Conservation (phyloP, 2,113 vertebrate species). For the Camelus dromedarius region DNA sequence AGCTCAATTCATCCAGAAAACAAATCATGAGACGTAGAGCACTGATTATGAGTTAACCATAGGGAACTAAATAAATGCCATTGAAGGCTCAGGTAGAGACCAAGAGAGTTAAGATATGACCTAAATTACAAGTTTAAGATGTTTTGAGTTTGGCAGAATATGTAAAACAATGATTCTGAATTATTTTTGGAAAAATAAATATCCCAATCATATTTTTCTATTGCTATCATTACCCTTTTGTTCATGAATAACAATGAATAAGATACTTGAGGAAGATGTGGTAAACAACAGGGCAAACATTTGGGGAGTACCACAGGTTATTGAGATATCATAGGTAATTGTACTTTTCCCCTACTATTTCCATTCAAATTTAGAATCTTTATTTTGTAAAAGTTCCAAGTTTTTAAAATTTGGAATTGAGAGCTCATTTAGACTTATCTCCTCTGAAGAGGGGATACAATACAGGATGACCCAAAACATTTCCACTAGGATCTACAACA, state of each 20-base stretch:
- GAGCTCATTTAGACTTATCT: neutral
- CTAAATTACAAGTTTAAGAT: neutral
- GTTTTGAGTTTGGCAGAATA: neutral
- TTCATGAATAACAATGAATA: neutral
- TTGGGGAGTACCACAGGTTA: neutral
- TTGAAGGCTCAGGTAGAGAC: too few species aligned
- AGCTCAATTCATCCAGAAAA: too few species aligned
- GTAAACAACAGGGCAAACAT: neutral
- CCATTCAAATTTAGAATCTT: neutral
- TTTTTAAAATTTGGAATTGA: neutral
- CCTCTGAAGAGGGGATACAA: neutral
- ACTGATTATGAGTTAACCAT: too few species aligned
- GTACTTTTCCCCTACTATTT: neutral
- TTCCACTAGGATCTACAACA: neutral
- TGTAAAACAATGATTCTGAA: neutral
- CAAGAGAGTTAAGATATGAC: neutral
- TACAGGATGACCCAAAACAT: neutral
- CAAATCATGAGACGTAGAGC: too few species aligned
- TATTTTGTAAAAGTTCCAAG: neutral
- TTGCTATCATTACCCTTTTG: neutral
- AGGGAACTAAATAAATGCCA: too few species aligned
- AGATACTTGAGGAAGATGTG: neutral
- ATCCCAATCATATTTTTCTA: neutral
- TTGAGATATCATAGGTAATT: neutral
- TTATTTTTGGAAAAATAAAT: neutral